Base-by-base conservation (phyloP, 2,797 vertebrate species). In the Chanos chanos region DNA sequence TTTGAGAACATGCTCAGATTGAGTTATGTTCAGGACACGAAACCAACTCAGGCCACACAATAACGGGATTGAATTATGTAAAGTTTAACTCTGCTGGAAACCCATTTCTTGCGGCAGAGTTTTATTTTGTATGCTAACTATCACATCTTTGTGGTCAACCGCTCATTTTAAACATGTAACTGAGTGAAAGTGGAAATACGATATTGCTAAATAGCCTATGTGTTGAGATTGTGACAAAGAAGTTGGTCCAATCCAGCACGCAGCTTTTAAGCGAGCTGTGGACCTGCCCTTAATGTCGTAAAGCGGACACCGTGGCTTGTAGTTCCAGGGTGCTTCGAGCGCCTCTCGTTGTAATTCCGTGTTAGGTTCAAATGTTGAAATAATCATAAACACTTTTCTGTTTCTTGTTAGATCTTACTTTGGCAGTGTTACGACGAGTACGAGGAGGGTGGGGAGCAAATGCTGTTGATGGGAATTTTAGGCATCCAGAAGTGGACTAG, bases 11-110 rank as follows among this genome's bases (percentile, higher is more conserved):
- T n/a, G n/a, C n/a, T n/a, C n/a, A n/a, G n/a, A n/a, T n/a, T n/a
- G n/a, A n/a, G n/a, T n/a, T n/a, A n/a, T n/a, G n/a, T n/a, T n/a
- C 34, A n/a, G 34, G 4, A 9, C 41, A 10, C 3, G 12, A 3
- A 15, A 15, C 44, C 33, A 16, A 36, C 7, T 18, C 34, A 57
- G 66, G 59, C 63, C 39, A 57, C 52, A 52, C 30, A 56, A 22
- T 66, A 71, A 61, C 62, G 36, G 63, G 33, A 50, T 37, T 44
- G 30, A 33, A 3, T 27, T 15, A 34, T 45, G 61, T 21, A 30
- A 47, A 57, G 13, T 13, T 15, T 7, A 52, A 63, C 57, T 58
- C 49, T 7, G 37, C 5, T 16, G 41, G 22, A 30, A 10, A 47
- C 10, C 18, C 3, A n/a, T 16, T 18, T 4, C 5, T 34, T 40